Evolutionary conservation across 2,888 invertebrate genomes (phyloP), one percentile per base, ranked within the genome.

Genomic region (Ormia ochracea): DNA sequence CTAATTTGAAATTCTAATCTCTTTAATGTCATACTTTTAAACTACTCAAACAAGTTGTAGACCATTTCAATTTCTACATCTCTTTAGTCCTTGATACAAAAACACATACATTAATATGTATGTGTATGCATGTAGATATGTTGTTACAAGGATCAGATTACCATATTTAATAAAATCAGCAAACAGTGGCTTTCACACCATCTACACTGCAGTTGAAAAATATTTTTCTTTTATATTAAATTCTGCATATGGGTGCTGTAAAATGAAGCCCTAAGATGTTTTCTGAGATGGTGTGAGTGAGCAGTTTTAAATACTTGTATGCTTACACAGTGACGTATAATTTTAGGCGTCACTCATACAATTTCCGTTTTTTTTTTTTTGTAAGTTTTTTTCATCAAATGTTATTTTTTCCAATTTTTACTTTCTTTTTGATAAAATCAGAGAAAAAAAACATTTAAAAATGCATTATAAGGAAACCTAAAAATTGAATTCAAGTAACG

Each of bases 291-390:
- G 36, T 43, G 21, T 21, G 14, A 21, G 43, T 21, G 17, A 41
- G 28, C 31, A 21, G 23, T 41, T 10, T 31, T 10, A 23, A 36
- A 14, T 50, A n/a, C 19, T 19, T 43, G n/a, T 48, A 26, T 23
- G 23, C 3, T 14, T 26, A 56, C 12, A 28, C 36, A 50, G 7
- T 43, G 9, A 17, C 33, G 43, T 10, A 41, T 72, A 72, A 26
- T 63, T 63, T 54, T 45, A 21, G 56, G 73, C 36, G 73, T 72
- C 52, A 23, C 36, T 56, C n/a, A 26, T 26, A 36, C 38, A 19
- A 68, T 66, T 59, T 75, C 66, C 66, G 66, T 59, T 74, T 65
- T 58, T 38, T 74, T 66, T 31, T 21, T 63, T n/a, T n/a, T n/a
- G n/a, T n/a, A n/a, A n/a, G 31, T 26, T 66, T 33, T 43, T 66